Evolutionary conservation across 1,140 invertebrate species (phyloP).

Genomic region (Procambarus clarkii): DNA sequence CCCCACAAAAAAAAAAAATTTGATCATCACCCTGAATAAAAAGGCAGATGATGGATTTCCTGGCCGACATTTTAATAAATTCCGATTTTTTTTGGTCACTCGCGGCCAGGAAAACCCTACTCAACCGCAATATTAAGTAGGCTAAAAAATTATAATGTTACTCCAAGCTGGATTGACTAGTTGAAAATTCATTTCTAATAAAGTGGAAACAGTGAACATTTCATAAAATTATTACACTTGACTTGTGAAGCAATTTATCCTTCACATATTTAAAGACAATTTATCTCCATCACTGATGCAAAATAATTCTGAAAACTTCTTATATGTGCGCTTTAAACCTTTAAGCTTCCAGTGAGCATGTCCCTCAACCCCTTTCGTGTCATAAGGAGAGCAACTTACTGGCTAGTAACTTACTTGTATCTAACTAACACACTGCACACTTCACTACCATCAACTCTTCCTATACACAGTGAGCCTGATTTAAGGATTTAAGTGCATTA

Average conservation of each 20-base stretch:
- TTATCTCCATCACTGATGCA: neutral
- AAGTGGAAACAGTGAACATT: neutral
- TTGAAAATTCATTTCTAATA: neutral
- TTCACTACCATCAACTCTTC: constrained; percentile 43
- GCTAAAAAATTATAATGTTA: neutral
- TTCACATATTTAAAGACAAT: neutral
- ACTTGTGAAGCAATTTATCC: neutral
- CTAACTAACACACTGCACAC: constrained; percentile 46
- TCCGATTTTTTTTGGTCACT: neutral
- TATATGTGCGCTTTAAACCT: neutral
- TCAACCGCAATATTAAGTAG: neutral
- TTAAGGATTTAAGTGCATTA: too few species aligned
- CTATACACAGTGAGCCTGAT: constrained; percentile 33
- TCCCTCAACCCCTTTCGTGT: neutral
- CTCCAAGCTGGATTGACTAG: neutral
- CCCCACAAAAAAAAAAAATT: too few species aligned
- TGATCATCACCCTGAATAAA: neutral
- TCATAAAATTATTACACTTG: neutral
- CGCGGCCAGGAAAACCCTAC: neutral
- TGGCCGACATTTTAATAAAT: neutral
- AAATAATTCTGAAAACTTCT: neutral
- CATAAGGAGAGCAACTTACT: constrained; percentile 7
- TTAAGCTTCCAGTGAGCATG: neutral
- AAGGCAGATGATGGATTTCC: neutral
- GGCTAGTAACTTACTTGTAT: constrained; percentile 16